Evolutionary conservation across 1,140 invertebrate genomes (phyloP).

Genomic region (Physella acuta): DNA sequence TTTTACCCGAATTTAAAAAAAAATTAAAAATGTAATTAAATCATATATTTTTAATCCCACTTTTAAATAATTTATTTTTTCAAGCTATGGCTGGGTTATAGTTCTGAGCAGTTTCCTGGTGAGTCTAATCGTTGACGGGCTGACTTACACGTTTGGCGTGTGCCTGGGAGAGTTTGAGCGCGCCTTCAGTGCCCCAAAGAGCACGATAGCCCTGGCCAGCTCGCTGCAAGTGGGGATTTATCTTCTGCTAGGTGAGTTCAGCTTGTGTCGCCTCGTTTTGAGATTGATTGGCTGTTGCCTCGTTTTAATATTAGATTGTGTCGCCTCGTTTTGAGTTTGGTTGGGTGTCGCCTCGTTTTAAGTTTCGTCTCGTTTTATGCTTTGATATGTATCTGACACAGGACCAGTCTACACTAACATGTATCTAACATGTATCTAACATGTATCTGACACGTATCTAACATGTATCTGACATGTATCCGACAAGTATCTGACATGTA

Average conservation of each 20-base stretch:
- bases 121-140: conserved; percentile 91
- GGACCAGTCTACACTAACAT: too few relatives aligned
- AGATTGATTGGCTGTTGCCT: too few relatives aligned
- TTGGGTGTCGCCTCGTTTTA: too few relatives aligned
- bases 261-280: too few relatives aligned
- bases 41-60: neutral
- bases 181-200: conserved; percentile 78
- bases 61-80: neutral
- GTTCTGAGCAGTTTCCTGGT: conserved; percentile 84
- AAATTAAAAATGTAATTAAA: neutral
- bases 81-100: conserved; percentile 73
- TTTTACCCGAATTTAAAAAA: neutral
- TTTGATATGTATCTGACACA: too few relatives aligned
- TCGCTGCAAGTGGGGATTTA: conserved; percentile 55
- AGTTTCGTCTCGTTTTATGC: too few relatives aligned
- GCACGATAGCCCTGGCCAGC: conserved; percentile 87
- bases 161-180: conserved; percentile 83
- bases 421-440: too few relatives aligned
- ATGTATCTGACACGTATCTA: too few relatives aligned
- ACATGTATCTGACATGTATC: too few relatives aligned
- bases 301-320: too few relatives aligned
- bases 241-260: conserved; percentile 49
- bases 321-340: too few relatives aligned
- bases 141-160: conserved; percentile 90
- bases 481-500: too few relatives aligned